phyloP scores from a whole-genome alignment of 2,888 invertebrate genomes.

The Mechanitis mazaeus region DNA sequence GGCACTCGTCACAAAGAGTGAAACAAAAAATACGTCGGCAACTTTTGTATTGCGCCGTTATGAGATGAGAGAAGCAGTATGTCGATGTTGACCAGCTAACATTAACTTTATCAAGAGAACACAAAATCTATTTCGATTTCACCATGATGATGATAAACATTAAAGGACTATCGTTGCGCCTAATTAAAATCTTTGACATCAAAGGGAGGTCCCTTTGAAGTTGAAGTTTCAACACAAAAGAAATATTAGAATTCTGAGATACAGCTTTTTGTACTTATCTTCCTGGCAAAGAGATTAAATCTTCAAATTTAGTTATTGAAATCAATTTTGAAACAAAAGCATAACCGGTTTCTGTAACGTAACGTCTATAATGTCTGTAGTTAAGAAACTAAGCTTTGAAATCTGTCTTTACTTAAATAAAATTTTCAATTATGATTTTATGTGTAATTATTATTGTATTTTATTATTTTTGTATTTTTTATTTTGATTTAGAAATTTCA shows the following conservation, averaged over 20 bases:
- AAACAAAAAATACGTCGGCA: conserved; percentile 42
- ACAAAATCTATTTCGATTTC: conserved; percentile 12
- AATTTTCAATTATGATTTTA: too few species aligned
- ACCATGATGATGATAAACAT: not conserved
- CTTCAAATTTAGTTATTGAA: conserved; percentile 16
- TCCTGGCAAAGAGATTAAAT: not conserved
- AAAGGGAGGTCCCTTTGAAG: too few species aligned
- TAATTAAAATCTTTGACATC: too few species aligned
- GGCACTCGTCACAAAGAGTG: conserved; percentile 36
- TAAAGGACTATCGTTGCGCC: too few species aligned
- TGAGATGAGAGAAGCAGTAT: conserved; percentile 47
- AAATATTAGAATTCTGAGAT: too few species aligned
- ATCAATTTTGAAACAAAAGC: conserved; percentile 12
- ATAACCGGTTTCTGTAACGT: conserved; percentile 22
- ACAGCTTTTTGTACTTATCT: too few species aligned
- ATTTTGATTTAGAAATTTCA: too few species aligned
- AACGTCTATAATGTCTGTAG: not conserved
- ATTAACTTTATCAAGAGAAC: conserved; percentile 28
- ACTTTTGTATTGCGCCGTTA: conserved; percentile 41
- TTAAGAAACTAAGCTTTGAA: too few species aligned
- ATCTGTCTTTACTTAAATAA: too few species aligned
- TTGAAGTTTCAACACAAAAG: too few species aligned
- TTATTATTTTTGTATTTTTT: too few species aligned
- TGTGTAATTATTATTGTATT: too few species aligned
- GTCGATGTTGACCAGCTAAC: conserved; percentile 36